Evolutionary conservation across 2,797 vertebrate genomes (phyloP).

Genomic region (Bovichtus variegatus): DNA sequence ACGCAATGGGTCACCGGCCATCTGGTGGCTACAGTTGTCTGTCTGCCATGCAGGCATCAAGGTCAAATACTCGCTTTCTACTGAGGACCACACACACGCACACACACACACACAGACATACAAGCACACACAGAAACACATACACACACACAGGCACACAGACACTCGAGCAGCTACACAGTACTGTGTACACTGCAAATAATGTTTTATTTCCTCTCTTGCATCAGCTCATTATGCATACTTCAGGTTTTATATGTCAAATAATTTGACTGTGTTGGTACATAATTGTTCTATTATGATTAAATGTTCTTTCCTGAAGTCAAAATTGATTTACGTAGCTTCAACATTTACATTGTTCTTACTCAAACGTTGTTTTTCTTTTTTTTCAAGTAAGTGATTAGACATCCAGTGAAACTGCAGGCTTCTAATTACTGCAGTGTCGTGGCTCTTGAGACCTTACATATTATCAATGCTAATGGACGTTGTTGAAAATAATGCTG

Average conservation of each 20-base stretch:
- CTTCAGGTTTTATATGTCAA: background rate
- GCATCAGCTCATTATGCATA: background rate
- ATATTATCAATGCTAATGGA: background rate
- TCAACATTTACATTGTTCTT: background rate
- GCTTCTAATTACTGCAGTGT: no score
- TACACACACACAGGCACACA: background rate
- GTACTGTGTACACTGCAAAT: background rate
- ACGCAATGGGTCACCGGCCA: slow-evolving; percentile 51
- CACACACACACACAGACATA: background rate
- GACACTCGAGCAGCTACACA: background rate
- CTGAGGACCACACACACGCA: slow-evolving; percentile 22
- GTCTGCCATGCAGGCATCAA: slow-evolving; percentile 58
- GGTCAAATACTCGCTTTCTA: slow-evolving; percentile 54
- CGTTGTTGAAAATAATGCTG: background rate
- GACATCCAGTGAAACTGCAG: background rate
- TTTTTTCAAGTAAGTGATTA: background rate
- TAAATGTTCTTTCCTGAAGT: background rate
- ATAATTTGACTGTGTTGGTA: background rate
- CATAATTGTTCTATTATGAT: background rate
- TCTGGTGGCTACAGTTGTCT: slow-evolving; percentile 58
- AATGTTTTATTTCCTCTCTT: background rate
- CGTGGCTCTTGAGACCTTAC: background rate
- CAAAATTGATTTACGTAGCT: background rate
- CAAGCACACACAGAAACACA: no score
- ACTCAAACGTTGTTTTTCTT: background rate